These are phyloP conservation scores for Rhabdophis nuchalis DNA, from an alignment of 2,797 vertebrate species.

Conservation along the genomic window DNA sequence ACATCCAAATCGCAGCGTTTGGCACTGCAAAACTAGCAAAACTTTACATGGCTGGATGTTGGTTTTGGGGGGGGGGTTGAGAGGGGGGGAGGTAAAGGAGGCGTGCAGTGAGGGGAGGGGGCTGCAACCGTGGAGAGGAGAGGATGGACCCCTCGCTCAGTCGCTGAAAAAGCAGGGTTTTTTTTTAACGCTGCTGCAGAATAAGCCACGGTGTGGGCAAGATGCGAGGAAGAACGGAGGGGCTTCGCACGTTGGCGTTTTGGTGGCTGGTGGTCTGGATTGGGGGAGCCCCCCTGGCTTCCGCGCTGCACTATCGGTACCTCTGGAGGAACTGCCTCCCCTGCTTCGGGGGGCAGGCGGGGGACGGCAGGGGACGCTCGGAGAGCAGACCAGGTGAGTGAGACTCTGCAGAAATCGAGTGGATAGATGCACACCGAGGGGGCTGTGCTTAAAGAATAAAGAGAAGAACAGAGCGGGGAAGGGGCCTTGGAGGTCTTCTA, in stretches of 20 bases:
- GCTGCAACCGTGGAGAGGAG: not conserved
- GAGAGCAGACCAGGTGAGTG: constrained; percentile 74
- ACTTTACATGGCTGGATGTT: not conserved
- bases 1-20: not conserved
- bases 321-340: constrained; percentile 82
- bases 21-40: not conserved
- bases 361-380: constrained; percentile 61
- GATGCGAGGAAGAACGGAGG: constrained; percentile 42
- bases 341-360: constrained; percentile 73
- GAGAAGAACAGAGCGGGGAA: not conserved
- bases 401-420: not conserved
- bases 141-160: no score
- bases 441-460: not conserved
- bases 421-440: not conserved
- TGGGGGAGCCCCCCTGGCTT: constrained; percentile 47
- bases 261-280: constrained; percentile 54
- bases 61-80: not conserved
- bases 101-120: not conserved
- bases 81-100: not conserved
- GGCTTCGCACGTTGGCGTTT: constrained; percentile 30
- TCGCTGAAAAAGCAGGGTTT: not conserved
- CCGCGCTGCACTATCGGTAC: constrained; percentile 70
- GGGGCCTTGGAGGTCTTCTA: not conserved
- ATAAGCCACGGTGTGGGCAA: not conserved
- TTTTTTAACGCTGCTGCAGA: not conserved